phyloP scores from a whole-genome alignment of 2,113 vertebrate genomes.

The Syrmaticus mikado region DNA sequence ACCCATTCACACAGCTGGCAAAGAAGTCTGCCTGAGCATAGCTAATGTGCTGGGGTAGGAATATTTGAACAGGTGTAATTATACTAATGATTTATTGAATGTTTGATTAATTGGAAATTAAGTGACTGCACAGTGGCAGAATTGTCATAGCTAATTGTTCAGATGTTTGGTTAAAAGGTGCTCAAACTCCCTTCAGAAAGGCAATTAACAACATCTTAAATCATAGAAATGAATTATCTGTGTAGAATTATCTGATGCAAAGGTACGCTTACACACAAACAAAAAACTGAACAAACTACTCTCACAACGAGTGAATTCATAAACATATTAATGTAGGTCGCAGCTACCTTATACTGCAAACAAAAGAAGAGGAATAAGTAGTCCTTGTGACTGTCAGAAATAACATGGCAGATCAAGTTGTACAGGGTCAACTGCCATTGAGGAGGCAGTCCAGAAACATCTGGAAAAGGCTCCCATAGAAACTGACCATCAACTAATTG shows the following conservation, averaged over 20 bases:
- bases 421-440: neutral
- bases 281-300: neutral
- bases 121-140: slow-evolving; percentile 80
- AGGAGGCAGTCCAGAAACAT: neutral
- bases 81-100: slow-evolving; percentile 85
- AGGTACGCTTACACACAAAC: neutral
- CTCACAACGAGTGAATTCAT: neutral
- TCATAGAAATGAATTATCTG: slow-evolving; percentile 59
- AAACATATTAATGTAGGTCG: neutral
- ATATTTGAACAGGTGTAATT: slow-evolving; percentile 80
- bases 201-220: slow-evolving; percentile 80
- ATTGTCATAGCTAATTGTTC: slow-evolving; percentile 82
- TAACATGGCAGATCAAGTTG: accelerated
- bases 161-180: slow-evolving; percentile 81
- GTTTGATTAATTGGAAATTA: slow-evolving; percentile 87
- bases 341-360: neutral
- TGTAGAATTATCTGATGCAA: neutral
- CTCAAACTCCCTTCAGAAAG: slow-evolving; percentile 75
- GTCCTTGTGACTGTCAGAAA: neutral
- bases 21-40: slow-evolving; percentile 57
- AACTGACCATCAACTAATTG: neutral
- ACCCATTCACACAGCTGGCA: slow-evolving; percentile 48
- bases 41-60: slow-evolving; percentile 70
- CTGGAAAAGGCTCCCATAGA: neutral
- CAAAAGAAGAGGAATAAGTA: neutral